Conservation (phyloP, 2,113 vertebrate genomes). For the Saccopteryx bilineata region DNA sequence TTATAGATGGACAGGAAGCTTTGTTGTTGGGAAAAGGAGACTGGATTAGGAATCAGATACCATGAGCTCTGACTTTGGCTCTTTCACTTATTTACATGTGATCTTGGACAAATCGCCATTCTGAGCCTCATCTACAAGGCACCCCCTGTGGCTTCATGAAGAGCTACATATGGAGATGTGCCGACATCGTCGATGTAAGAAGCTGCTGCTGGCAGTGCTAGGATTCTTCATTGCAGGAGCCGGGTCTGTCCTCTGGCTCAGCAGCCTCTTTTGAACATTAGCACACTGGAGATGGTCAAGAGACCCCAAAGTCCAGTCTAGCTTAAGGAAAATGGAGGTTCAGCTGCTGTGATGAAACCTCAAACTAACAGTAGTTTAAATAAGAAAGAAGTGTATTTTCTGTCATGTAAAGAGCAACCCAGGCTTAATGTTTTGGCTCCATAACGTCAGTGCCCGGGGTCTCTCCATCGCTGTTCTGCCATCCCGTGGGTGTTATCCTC, state of each 20-base stretch:
- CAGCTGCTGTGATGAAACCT: neutral
- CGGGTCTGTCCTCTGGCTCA: constrained; percentile 7
- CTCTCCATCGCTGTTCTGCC: neutral
- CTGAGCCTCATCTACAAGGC: neutral
- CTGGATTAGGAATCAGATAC: neutral
- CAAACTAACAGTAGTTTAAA: constrained; percentile 6
- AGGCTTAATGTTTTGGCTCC: neutral
- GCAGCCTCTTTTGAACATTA: neutral
- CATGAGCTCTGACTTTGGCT: neutral
- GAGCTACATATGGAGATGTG: too few species aligned
- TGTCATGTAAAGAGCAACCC: neutral
- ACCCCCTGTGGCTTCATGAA: neutral
- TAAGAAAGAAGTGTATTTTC: neutral
- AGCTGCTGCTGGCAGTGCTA: neutral
- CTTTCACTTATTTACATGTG: neutral
- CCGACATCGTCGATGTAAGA: neutral
- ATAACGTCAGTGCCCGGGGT: too few species aligned
- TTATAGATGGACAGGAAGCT: constrained; percentile 60
- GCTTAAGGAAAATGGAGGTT: constrained; percentile 22
- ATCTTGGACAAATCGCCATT: neutral
- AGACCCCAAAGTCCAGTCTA: neutral
- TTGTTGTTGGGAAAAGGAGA: neutral
- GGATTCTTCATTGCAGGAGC: neutral
- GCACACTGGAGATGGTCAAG: neutral
- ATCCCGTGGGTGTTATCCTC: neutral